Base-by-base conservation (phyloP, 2,113 vertebrate species). In the Sitta europaea region DNA sequence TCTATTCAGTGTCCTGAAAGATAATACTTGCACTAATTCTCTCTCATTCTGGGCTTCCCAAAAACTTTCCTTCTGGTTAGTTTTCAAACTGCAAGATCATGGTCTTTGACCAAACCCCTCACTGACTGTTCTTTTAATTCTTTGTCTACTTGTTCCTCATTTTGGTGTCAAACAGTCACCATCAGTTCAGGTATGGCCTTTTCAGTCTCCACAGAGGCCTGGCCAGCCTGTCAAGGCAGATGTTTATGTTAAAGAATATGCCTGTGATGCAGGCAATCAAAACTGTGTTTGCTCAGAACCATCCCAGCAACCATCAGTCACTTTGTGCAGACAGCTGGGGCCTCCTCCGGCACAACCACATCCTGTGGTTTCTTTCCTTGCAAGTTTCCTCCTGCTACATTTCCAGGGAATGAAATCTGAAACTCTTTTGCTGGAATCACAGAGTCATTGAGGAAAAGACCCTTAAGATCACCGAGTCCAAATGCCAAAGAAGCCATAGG, bases 401-500 rank as follows among this genome's bases (percentile, higher is more conserved):
- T 76, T 72, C 22, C 27, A 78, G 4, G 28, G 8, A 48, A 54
- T 62, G 16, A 77, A 74, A 74, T 29, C 38, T 1, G 4, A 80
- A 91, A 38, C 23, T 24, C 17, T 16, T 70, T 66, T 70, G 14
- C 51, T 35, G 38, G 40, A 85, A 48, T 51, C 35, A 51, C 40
- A 45, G 33, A 70, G 36, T 18, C 7, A 14, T 42, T 91, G 59
- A 53, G 25, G 12, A 61, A 77, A 90, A 77, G 73, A 84, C n/a
- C 25, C 35, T 68, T 68, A 55, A 25, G 50, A 36, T 62, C 29
- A 51, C 22, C 0, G 0, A 84, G 27, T 43, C 33, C 29, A 51
- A 28, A 18, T 0, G 0, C 38, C 33, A 61, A 65, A 76, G 9
- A 54, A 65, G 14, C 13, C 36, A 20, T 28, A 51, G 23, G 14